A percentile compares a stretch with the other conserved stretches of the same genome.
These are phyloP conservation scores for Sarcophaga peregrina DNA, from an alignment of 1,140 invertebrate species.

Conservation along the genomic window DNA sequence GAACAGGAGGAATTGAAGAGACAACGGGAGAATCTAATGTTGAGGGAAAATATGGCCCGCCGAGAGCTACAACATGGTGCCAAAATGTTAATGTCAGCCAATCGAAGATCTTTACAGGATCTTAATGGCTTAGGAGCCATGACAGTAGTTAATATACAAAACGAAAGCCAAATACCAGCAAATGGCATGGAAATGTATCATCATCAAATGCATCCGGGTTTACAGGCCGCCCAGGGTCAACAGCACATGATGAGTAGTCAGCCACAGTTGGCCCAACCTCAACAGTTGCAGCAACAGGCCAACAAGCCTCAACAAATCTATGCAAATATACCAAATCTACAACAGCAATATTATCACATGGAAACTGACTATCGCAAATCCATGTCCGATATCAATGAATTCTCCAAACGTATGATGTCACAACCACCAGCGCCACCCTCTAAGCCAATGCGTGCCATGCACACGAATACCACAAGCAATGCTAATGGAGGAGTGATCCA, in stretches of 20 bases:
- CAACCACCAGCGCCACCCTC: slow-evolving; percentile 57
- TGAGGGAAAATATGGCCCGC: slow-evolving; percentile 72
- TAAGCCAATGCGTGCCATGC: slow-evolving; percentile 64
- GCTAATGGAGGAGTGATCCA: slow-evolving; percentile 46
- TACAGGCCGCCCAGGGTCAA: background rate
- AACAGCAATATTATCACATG: slow-evolving; percentile 56
- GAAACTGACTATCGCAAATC: slow-evolving; percentile 68
- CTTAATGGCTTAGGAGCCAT: slow-evolving; percentile 62
- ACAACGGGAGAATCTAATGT: slow-evolving; percentile 76
- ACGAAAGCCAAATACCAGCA: background rate
- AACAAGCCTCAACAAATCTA: slow-evolving; percentile 55
- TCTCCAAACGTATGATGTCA: slow-evolving; percentile 59
- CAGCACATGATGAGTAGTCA: background rate
- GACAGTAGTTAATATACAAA: slow-evolving; percentile 3
- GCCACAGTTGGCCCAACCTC: slow-evolving; percentile 30
- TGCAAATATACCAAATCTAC: slow-evolving; percentile 54
- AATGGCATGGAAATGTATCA: slow-evolving; percentile 16
- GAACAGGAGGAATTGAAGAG: slow-evolving; percentile 82
- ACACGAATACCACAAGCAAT: slow-evolving; percentile 44
- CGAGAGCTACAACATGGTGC: slow-evolving; percentile 66
- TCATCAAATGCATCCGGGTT: background rate
- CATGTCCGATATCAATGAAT: slow-evolving; percentile 68
- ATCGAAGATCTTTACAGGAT: slow-evolving; percentile 73
- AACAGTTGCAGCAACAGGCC: slow-evolving; percentile 51
- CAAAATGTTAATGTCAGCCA: slow-evolving; percentile 67